These are phyloP conservation scores for Pitta sordida DNA, from an alignment of 2,113 vertebrate genomes.

Conservation along the genomic window DNA sequence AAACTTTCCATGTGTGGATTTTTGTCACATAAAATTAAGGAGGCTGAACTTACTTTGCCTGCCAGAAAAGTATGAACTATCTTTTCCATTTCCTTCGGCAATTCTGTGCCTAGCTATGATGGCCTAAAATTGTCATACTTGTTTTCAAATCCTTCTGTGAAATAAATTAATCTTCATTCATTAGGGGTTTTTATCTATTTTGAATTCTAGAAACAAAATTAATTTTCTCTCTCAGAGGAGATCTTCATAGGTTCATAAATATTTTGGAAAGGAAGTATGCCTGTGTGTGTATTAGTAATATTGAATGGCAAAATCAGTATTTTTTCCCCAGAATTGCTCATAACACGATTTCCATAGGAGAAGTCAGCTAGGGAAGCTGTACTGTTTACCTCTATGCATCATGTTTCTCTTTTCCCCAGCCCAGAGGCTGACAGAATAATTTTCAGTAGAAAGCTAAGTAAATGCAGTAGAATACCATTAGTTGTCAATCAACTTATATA, in stretches of 20 bases:
- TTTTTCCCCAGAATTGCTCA: neutral
- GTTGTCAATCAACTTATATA: constrained; percentile 15
- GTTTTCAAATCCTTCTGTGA: neutral
- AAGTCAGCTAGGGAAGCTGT: neutral
- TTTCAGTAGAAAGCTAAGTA: constrained; percentile 3
- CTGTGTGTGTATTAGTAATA: neutral
- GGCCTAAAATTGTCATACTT: neutral
- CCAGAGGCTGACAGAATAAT: neutral
- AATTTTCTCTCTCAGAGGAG: neutral
- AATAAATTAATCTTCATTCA: neutral
- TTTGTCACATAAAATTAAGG: neutral
- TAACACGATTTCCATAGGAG: neutral
- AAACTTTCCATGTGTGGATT: neutral
- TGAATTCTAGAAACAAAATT: neutral
- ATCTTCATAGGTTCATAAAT: neutral
- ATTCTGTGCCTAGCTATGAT: neutral
- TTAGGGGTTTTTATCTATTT: neutral
- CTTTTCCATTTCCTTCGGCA: neutral
- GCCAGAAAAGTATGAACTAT: neutral
- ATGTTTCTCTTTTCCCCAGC: neutral
- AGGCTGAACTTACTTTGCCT: neutral
- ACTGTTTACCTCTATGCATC: neutral
- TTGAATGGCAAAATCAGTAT: neutral
- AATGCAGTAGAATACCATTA: neutral
- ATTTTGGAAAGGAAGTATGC: neutral